phyloP scores from a whole-genome alignment of 2,797 vertebrate genomes.

The Sebastes matsubarae region DNA sequence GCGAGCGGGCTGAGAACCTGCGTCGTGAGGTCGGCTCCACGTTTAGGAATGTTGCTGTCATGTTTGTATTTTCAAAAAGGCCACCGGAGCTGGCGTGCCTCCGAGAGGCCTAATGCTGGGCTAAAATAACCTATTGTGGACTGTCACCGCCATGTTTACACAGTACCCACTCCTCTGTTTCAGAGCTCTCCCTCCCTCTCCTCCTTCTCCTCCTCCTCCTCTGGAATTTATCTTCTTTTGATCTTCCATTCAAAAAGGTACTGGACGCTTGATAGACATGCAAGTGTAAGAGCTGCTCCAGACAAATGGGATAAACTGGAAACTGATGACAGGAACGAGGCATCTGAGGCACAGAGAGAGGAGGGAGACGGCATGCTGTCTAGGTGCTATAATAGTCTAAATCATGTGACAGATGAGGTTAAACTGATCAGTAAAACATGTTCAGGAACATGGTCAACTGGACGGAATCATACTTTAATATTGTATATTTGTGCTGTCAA shows the following conservation, averaged over 20 bases:
- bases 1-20: slow-evolving; percentile 64
- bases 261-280: slow-evolving; percentile 88
- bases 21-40: slow-evolving; percentile 65
- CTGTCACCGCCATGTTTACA: slow-evolving; percentile 91
- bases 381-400: slow-evolving; percentile 87
- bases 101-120: slow-evolving; percentile 85
- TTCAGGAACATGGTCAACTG: slow-evolving; percentile 70
- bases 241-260: slow-evolving; percentile 91
- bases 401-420: slow-evolving; percentile 91
- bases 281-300: slow-evolving; percentile 88
- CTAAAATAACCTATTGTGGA: slow-evolving; percentile 90
- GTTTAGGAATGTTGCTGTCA: slow-evolving; percentile 72
- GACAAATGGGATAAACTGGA: slow-evolving; percentile 90
- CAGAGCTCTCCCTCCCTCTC: slow-evolving; percentile 10
- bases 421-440: slow-evolving; percentile 88
- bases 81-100: slow-evolving; percentile 85
- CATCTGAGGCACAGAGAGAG: slow-evolving; percentile 87
- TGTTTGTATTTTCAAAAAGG: slow-evolving; percentile 85
- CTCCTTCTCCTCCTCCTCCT: slow-evolving; percentile 64
- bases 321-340: slow-evolving; percentile 90
- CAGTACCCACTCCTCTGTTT: slow-evolving; percentile 86
- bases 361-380: slow-evolving; percentile 87
- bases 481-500: background rate
- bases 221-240: slow-evolving; percentile 93
- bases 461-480: background rate